phyloP scores from a whole-genome alignment of 53 echinoderm and acorn worm genomes.

The Temnopleurus reevesii region DNA sequence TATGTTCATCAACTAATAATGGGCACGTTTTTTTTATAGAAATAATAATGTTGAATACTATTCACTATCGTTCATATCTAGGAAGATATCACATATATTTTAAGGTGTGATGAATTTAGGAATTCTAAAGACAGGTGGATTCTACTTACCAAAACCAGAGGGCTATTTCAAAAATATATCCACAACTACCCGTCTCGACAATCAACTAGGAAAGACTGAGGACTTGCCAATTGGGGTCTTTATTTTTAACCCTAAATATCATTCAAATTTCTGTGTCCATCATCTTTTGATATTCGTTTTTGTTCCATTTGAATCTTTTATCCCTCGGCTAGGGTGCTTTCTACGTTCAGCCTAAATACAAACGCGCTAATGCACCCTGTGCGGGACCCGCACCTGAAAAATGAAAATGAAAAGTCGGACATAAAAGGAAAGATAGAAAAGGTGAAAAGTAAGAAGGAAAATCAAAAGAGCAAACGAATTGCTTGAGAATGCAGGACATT shows the following conservation, averaged over 20 bases:
- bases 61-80: no score
- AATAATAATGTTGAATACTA: no score
- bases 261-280: slow-evolving; percentile 12
- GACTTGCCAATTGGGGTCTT: background rate
- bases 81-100: no score
- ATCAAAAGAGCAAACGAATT: slow-evolving; percentile 49
- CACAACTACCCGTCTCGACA: slow-evolving; percentile 32
- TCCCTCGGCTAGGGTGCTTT: background rate
- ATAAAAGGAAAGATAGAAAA: background rate
- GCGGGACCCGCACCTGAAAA: slow-evolving; percentile 17
- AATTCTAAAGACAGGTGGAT: no score
- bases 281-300: slow-evolving; percentile 22
- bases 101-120: no score
- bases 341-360: slow-evolving; percentile 35
- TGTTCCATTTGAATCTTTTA: slow-evolving; percentile 25
- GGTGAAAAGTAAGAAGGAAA: slow-evolving; percentile 38
- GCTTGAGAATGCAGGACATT: background rate
- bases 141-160: slow-evolving; percentile 4
- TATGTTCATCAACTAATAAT: no score
- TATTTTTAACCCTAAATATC: slow-evolving; percentile 37
- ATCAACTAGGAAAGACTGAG: slow-evolving; percentile 35
- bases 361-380: slow-evolving; percentile 28
- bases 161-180: slow-evolving; percentile 40
- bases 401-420: background rate
- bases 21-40: no score